phyloP scores from a whole-genome alignment of 2,888 invertebrate species.

The Drosophila picticornis region DNA sequence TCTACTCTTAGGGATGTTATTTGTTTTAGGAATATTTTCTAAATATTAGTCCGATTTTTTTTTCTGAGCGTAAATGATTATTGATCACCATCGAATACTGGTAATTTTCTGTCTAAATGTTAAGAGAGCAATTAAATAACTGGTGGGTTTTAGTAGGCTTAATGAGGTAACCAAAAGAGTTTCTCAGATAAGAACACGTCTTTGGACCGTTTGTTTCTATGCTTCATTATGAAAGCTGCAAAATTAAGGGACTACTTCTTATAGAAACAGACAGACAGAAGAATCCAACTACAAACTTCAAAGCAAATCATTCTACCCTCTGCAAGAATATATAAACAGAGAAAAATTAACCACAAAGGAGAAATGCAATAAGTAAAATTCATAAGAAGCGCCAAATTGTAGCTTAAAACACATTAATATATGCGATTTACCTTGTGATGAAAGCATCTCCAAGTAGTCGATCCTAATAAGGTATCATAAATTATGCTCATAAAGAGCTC shows the following conservation, averaged over 20 bases:
- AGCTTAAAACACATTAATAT: neutral
- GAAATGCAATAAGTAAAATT: neutral
- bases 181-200: neutral
- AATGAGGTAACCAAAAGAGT: neutral
- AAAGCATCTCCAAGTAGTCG: neutral
- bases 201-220: neutral
- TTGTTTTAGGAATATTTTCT: no score
- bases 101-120: neutral
- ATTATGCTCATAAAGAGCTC: slow-evolving; percentile 1
- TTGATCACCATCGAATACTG: no score
- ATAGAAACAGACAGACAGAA: neutral
- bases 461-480: slow-evolving; percentile 15
- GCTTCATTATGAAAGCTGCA: neutral
- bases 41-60: no score
- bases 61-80: neutral
- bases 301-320: neutral
- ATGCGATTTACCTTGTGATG: neutral
- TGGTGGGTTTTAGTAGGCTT: neutral
- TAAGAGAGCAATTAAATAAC: neutral
- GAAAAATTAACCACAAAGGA: neutral
- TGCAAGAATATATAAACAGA: neutral
- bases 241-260: neutral
- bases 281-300: neutral
- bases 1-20: no score
- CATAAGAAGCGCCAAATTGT: neutral